Evolutionary conservation across 2,888 invertebrate species (phyloP).

Genomic region (Yponomeuta evonymella): DNA sequence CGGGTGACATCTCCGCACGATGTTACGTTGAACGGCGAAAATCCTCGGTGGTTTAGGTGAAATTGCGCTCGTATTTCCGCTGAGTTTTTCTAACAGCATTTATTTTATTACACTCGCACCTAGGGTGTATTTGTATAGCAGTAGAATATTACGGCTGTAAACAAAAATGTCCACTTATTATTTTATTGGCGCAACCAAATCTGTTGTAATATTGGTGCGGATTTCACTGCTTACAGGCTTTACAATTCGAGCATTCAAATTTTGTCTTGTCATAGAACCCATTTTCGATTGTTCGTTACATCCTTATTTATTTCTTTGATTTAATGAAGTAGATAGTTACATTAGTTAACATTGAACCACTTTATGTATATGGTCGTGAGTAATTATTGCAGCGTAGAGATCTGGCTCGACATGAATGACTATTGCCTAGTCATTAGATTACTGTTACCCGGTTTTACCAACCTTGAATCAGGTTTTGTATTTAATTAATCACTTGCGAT

Average conservation of each 20-base stretch:
- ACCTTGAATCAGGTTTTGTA: constrained; percentile 2
- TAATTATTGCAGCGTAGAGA: not conserved
- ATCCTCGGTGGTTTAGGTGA: constrained; percentile 37
- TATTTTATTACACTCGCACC: constrained; percentile 1
- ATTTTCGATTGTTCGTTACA: not conserved
- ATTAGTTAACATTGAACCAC: not conserved
- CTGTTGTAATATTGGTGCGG: not conserved
- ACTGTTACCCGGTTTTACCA: not conserved
- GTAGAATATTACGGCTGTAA: not conserved
- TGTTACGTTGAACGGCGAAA: constrained; percentile 30
- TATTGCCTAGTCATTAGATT: constrained; percentile 1
- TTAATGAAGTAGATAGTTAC: not conserved
- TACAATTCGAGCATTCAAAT: not conserved
- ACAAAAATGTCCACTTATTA: not conserved
- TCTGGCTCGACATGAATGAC: not conserved
- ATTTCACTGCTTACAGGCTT: not conserved
- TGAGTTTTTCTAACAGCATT: not conserved
- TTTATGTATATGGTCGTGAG: not conserved
- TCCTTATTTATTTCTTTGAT: not conserved
- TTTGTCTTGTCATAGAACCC: not conserved
- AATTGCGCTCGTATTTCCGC: constrained; percentile 30
- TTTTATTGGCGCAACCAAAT: not conserved
- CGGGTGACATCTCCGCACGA: constrained; percentile 17
- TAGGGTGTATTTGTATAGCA: not conserved
- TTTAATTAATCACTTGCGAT: not conserved